Evolutionary conservation across 2,888 invertebrate genomes (phyloP).

Genomic region (Drosophila nr. fundita): DNA sequence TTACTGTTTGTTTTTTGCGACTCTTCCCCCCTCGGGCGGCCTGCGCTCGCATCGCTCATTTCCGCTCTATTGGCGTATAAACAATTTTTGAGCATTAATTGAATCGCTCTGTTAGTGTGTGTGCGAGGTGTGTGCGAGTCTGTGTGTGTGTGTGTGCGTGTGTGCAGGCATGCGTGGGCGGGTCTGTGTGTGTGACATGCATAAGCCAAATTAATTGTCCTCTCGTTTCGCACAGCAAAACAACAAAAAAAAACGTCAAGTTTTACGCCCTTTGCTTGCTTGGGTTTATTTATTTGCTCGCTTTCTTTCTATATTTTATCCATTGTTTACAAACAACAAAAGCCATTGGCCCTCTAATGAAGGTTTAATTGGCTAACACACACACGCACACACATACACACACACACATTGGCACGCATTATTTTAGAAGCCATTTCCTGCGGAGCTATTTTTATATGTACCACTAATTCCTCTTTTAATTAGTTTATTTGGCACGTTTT

Average conservation of each 20-base stretch:
- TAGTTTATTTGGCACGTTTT: constrained; percentile 68
- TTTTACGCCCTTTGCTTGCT: constrained; percentile 53
- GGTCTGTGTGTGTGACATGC: constrained; percentile 57
- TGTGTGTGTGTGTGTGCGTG: constrained; percentile 15
- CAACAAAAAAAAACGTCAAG: constrained; percentile 32
- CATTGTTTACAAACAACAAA: constrained; percentile 70
- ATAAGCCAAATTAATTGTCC: constrained; percentile 77
- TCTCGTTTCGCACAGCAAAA: constrained; percentile 57
- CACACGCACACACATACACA: constrained; percentile 18
- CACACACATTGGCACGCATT: constrained; percentile 11
- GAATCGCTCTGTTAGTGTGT: constrained; percentile 52
- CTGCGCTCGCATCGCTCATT: constrained; percentile 47
- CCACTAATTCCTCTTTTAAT: constrained; percentile 72
- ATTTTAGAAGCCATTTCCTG: constrained; percentile 54
- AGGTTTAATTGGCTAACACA: constrained; percentile 76
- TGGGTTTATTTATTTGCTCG: constrained; percentile 46
- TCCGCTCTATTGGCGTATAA: constrained; percentile 76
- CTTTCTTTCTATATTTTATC: constrained; percentile 24
- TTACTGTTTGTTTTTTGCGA: constrained; percentile 29
- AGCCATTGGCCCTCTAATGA: constrained; percentile 59
- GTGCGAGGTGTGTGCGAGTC: constrained; percentile 17
- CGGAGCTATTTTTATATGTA: constrained; percentile 46
- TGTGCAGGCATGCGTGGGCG: constrained; percentile 17
- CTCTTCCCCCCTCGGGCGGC: neutral
- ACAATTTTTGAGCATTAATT: constrained; percentile 77